Percentiles rank a stretch among this genome's conserved stretches.
phyloP scores from a whole-genome alignment of 1,140 invertebrate species.

The Drosophila pachea region DNA sequence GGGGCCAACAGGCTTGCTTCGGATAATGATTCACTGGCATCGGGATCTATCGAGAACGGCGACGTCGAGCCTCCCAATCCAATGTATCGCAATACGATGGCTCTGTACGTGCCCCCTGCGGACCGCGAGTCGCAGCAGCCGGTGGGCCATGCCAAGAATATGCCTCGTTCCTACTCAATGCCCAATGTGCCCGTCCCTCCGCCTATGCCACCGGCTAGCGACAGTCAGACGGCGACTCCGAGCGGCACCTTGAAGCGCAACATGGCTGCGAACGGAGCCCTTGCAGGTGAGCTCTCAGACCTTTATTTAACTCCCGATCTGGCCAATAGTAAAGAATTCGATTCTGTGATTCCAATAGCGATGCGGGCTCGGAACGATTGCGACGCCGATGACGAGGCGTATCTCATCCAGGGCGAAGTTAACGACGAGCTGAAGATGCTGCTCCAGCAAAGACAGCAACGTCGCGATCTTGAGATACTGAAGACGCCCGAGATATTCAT shows the following conservation, averaged over 20 bases:
- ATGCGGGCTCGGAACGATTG: slow-evolving; percentile 70
- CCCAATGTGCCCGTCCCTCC: slow-evolving; percentile 72
- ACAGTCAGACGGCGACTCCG: slow-evolving; percentile 70
- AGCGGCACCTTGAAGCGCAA: slow-evolving; percentile 59
- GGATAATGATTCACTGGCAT: slow-evolving; percentile 67
- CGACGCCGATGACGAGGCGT: slow-evolving; percentile 56
- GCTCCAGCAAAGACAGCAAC: slow-evolving; percentile 81
- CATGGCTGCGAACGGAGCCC: slow-evolving; percentile 55
- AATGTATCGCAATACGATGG: slow-evolving; percentile 66
- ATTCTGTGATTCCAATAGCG: slow-evolving; percentile 7
- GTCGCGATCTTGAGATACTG: slow-evolving; percentile 82
- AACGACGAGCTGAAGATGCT: slow-evolving; percentile 86
- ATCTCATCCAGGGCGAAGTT: slow-evolving; percentile 79
- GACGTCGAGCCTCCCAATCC: slow-evolving; percentile 46
- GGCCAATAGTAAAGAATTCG: background rate
- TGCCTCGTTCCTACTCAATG: slow-evolving; percentile 71
- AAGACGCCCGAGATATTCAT: slow-evolving; percentile 87
- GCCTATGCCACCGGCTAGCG: slow-evolving; percentile 67
- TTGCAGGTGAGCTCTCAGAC: slow-evolving; percentile 55
- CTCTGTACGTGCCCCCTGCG: slow-evolving; percentile 43
- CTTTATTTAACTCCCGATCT: background rate
- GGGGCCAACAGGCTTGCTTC: slow-evolving; percentile 30
- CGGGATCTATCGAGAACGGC: slow-evolving; percentile 44
- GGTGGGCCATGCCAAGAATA: slow-evolving; percentile 36
- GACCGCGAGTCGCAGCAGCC: slow-evolving; percentile 52